Base-by-base conservation (phyloP, 1,140 invertebrate genomes). In the Drosophila sechellia region DNA sequence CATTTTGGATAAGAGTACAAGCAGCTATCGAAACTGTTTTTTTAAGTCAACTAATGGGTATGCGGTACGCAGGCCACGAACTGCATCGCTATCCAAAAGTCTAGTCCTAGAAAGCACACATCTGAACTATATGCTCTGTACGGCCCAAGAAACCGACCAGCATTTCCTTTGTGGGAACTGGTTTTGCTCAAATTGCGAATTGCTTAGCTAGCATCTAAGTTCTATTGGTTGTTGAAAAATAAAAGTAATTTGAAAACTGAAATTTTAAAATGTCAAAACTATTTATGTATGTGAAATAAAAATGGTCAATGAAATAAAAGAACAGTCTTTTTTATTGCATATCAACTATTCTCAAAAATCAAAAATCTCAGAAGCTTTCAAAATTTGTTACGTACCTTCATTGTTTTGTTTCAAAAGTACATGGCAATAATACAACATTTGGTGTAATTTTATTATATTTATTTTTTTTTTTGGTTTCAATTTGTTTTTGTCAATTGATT, bases 211-310 rank as follows among this genome's bases (percentile, higher is more conserved):
- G 56, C 64, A 69, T 65, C 58, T 79, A 77, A 83, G 81, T 73
- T 76, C 68, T 79, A 83, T 73, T 81, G 81, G 78, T 86, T 87
- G 83, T 78, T 81, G 63, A 66, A 81, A 55, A 61, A 66, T 13
- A 55, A 49, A 43, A 54, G 11, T 46, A 69, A 60, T 71, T n/a
- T 35, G 34, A 79, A 60, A 63, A 71, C 39, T 13, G 49, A 66
- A 86, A 64, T 54, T 59, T 78, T 65, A 42, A 79, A 78, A 69
- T 79, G 77, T 76, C 61, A 54, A 81, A 76, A 79, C 69, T 87
- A 87, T 86, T 86, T 86, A 86, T 86, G 81, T 79, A 86, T 86
- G 84, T 86, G 84, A 89, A 86, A 86, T 79, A 86, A 87, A 87
- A 57, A 56, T 49, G 72, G 75, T 86, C 65, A 61, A 49, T 58